phyloP scores from a whole-genome alignment of 2,113 vertebrate genomes.

The Channa argus region DNA sequence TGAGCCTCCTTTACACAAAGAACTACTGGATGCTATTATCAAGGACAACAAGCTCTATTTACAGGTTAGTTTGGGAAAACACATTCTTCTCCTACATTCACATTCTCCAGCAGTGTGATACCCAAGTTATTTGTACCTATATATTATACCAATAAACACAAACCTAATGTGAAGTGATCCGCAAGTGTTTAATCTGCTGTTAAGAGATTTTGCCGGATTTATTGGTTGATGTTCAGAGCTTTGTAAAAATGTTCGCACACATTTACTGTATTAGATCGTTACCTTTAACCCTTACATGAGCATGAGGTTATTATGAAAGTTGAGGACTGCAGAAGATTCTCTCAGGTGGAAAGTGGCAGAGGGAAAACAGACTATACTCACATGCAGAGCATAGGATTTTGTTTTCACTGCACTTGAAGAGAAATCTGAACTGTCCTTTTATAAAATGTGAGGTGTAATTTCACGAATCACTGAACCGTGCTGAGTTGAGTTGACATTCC shows the following conservation, averaged over 20 bases:
- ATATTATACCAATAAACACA: not conserved
- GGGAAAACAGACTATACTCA: slow-evolving; percentile 10
- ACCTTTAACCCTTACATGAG: slow-evolving; percentile 5
- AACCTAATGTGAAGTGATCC: slow-evolving; percentile 8
- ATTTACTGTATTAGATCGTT: slow-evolving; percentile 7
- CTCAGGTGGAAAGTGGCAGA: slow-evolving; percentile 37
- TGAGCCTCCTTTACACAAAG: slow-evolving; percentile 96
- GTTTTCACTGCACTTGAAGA: slow-evolving; percentile 28
- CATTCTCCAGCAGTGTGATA: not conserved
- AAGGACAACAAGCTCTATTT: slow-evolving; percentile 98
- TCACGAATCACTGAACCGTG: slow-evolving; percentile 65
- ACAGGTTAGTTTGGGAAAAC: slow-evolving; percentile 85
- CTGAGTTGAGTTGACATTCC: slow-evolving; percentile 33
- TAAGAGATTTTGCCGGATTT: slow-evolving; percentile 10
- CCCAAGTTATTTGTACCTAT: not conserved
- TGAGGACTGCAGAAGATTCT: slow-evolving; percentile 4
- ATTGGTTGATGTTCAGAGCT: slow-evolving; percentile 11
- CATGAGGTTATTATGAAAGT: slow-evolving; percentile 20
- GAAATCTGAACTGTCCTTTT: slow-evolving; percentile 53
- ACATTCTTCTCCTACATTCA: not conserved
- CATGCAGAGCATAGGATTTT: slow-evolving; percentile 2
- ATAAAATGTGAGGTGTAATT: slow-evolving; percentile 56
- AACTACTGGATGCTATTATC: slow-evolving; percentile 97
- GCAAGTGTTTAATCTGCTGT: slow-evolving; percentile 21
- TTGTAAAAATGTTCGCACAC: slow-evolving; percentile 17